These are phyloP conservation scores for Gypaetus barbatus DNA, from an alignment of 2,797 vertebrate species.

Conservation along the genomic window DNA sequence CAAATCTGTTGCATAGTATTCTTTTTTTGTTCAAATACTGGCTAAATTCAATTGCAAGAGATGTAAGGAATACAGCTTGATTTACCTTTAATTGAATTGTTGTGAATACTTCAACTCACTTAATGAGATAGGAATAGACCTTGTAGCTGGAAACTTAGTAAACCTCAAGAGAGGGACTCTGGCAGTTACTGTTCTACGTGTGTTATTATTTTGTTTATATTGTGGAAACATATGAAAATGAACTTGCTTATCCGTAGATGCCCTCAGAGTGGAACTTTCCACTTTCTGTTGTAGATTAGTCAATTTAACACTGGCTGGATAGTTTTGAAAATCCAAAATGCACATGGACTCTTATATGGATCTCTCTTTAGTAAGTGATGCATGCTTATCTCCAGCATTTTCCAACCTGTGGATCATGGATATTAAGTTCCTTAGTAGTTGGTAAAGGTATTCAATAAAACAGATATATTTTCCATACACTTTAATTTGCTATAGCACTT, in stretches of 20 bases:
- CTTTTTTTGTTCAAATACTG: not conserved
- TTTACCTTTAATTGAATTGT: not conserved
- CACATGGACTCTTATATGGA: not conserved
- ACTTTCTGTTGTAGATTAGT: not conserved
- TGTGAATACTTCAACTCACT: not conserved
- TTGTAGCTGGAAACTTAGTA: not conserved
- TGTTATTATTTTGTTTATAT: constrained; percentile 12
- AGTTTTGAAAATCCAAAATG: not conserved
- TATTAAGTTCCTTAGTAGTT: not conserved
- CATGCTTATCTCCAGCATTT: not conserved
- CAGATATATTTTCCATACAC: not conserved
- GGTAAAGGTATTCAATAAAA: not conserved
- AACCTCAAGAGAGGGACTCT: not conserved
- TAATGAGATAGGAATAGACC: not conserved
- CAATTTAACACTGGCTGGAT: not conserved
- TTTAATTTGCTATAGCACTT: not conserved
- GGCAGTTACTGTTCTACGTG: not conserved
- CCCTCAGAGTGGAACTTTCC: not conserved
- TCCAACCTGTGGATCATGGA: not conserved
- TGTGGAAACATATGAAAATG: not conserved
- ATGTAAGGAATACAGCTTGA: not conserved
- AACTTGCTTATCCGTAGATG: not conserved
- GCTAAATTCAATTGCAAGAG: not conserved
- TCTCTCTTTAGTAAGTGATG: not conserved
- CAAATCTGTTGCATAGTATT: not conserved